Evolutionary conservation across 2,888 invertebrate genomes (phyloP).

Genomic region (Ptychoptera contaminata): DNA sequence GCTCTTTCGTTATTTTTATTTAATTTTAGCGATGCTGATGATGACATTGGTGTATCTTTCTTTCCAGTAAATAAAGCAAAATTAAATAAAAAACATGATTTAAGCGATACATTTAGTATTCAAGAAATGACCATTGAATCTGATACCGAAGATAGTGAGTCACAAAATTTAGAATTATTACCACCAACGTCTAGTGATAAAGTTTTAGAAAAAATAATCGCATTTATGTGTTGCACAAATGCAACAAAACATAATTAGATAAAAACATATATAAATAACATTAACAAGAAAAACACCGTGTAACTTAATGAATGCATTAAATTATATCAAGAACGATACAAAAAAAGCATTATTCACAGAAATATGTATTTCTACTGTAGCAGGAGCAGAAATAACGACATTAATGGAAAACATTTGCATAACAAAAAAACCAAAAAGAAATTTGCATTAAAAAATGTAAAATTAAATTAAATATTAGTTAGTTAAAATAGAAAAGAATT

Average conservation of each 20-base stretch:
- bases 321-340: too few relatives aligned
- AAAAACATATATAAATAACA: not conserved
- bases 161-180: conserved; percentile 28
- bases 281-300: too few relatives aligned
- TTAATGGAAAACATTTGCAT: too few relatives aligned
- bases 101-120: conserved; percentile 31
- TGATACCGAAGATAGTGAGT: conserved; percentile 26
- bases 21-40: conserved; percentile 26
- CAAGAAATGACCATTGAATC: conserved; percentile 32
- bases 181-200: conserved; percentile 22
- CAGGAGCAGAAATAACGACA: too few relatives aligned
- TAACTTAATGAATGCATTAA: too few relatives aligned
- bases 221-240: conserved; percentile 1
- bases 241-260: not conserved
- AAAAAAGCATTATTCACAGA: too few relatives aligned
- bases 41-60: conserved; percentile 21
- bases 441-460: too few relatives aligned
- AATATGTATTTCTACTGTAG: too few relatives aligned
- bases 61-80: conserved; percentile 23
- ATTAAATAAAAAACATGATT: conserved; percentile 17
- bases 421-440: too few relatives aligned
- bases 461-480: too few relatives aligned
- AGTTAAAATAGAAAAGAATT: too few relatives aligned
- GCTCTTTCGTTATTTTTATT: too few relatives aligned
- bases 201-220: conserved; percentile 16